Evolutionary conservation across 2,888 invertebrate genomes (phyloP).

Genomic region (Oscheius sp.): DNA sequence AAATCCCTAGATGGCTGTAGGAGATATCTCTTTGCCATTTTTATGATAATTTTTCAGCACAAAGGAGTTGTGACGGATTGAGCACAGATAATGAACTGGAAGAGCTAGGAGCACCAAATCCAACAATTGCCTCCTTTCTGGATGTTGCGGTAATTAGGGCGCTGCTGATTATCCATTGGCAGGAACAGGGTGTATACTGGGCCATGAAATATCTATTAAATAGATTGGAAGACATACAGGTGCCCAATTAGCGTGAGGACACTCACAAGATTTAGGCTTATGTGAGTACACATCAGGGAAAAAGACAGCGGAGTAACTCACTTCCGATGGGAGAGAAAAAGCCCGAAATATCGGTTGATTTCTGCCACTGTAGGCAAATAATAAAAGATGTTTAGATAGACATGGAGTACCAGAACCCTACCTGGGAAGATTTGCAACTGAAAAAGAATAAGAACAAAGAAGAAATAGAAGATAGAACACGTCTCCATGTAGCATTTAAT

Average conservation of each 20-base stretch:
- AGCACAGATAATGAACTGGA: conserved; percentile 54
- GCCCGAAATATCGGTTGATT: conserved; percentile 40
- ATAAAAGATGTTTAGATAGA: conserved; percentile 25
- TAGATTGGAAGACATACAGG: conserved; percentile 74
- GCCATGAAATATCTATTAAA: conserved; percentile 83
- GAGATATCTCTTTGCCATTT: background rate
- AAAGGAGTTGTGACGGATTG: conserved; percentile 32
- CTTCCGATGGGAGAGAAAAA: conserved; percentile 54
- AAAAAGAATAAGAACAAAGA: conserved; percentile 23
- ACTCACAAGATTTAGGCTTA: conserved; percentile 28
- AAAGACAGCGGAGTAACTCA: conserved; percentile 57
- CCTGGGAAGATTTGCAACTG: conserved; percentile 64
- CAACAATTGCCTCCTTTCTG: conserved; percentile 84
- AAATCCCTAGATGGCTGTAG: conserved; percentile 2
- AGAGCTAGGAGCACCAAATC: conserved; percentile 47
- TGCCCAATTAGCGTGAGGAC: background rate
- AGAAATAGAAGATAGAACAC: conserved; percentile 45
- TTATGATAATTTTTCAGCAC: conserved; percentile 3
- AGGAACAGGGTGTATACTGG: conserved; percentile 98
- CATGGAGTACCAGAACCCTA: conserved; percentile 56
- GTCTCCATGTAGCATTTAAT: conserved; percentile 62
- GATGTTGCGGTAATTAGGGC: conserved; percentile 96
- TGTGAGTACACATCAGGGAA: conserved; percentile 42
- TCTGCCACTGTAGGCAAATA: too few relatives aligned
- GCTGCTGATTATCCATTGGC: conserved; percentile 95